Base-by-base conservation (phyloP, 2,888 invertebrate species). In the Diadegma fenestrale region DNA sequence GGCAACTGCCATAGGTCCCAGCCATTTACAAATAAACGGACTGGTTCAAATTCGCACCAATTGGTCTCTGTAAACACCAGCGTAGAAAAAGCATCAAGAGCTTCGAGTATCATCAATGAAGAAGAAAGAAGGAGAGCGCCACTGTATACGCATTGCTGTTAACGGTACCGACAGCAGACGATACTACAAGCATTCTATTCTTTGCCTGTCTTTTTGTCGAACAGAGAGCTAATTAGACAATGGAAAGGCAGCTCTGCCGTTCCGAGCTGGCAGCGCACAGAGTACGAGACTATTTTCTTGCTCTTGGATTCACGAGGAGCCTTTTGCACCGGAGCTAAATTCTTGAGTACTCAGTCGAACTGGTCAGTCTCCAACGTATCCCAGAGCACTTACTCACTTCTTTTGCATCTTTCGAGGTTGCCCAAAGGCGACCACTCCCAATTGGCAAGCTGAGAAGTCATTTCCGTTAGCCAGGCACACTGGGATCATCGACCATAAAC, bases 191-290 rank as follows among this genome's bases (percentile, higher is more conserved):
- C 77, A 68, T 80, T 81, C 75, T 69, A 75, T 64, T 64, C 63
- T 69, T 58, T n/a, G 66, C 41, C 64, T 82, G 69, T 76, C 84
- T 85, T 79, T 84, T 87, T 82, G 80, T 87, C 82, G 84, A 79
- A 72, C 77, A 79, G 80, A 79, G 80, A 86, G 84, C 82, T 87
- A 86, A 88, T 88, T 88, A 88, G 87, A 87, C 88, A 88, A 88
- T 88, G 86, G 87, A 86, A 86, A 82, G 75, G 71, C 54, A 71
- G 69, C 66, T 80, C 81, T 80, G 75, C 85, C 61, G 84, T 87
- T 85, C 86, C 86, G 86, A 88, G 86, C 80, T 86, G 84, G 66
- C 69, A 58, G 26, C 69, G n/a, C n/a, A n/a, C n/a, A 58, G 26
- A 26, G 26, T 68, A 14, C 41, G 51, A 75, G 69, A 66, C 41